Conservation (phyloP, 1,140 invertebrate genomes). For the Hyles euphorbiae region DNA sequence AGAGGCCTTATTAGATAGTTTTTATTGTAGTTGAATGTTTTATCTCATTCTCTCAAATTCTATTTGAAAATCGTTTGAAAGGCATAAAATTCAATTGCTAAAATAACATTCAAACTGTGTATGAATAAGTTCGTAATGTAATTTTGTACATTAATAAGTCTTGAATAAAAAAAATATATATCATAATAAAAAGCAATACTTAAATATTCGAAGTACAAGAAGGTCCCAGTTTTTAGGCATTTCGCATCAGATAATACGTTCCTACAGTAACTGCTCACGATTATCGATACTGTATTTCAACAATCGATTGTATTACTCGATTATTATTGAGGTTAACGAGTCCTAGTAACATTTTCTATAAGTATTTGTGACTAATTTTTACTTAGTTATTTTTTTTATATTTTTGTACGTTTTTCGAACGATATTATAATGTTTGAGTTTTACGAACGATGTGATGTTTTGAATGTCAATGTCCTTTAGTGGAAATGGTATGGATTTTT, state of each 20-base stretch:
- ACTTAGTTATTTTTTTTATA: not conserved
- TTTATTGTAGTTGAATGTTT: too few relatives aligned
- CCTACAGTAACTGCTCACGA: not conserved
- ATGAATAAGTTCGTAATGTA: too few relatives aligned
- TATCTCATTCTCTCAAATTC: too few relatives aligned
- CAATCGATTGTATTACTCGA: not conserved
- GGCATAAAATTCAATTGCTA: too few relatives aligned
- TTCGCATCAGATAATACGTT: not conserved
- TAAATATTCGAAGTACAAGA: not conserved
- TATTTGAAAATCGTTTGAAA: too few relatives aligned
- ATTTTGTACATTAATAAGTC: too few relatives aligned
- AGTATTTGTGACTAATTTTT: constrained; percentile 8
- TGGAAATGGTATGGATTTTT: constrained; percentile 3
- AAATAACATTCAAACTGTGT: too few relatives aligned
- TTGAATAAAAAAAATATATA: too few relatives aligned
- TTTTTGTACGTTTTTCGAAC: constrained; percentile 3
- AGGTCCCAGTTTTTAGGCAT: not conserved
- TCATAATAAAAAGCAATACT: too few relatives aligned
- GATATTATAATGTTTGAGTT: not conserved
- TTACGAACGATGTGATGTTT: not conserved
- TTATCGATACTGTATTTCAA: not conserved
- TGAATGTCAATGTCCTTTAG: not conserved
- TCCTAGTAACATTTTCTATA: not conserved
- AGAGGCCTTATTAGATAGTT: too few relatives aligned
- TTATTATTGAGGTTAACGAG: not conserved